Evolutionary conservation across 2,888 invertebrate species (phyloP), one percentile per base, ranked within the genome.

Genomic region (Eupithecia abbreviata): DNA sequence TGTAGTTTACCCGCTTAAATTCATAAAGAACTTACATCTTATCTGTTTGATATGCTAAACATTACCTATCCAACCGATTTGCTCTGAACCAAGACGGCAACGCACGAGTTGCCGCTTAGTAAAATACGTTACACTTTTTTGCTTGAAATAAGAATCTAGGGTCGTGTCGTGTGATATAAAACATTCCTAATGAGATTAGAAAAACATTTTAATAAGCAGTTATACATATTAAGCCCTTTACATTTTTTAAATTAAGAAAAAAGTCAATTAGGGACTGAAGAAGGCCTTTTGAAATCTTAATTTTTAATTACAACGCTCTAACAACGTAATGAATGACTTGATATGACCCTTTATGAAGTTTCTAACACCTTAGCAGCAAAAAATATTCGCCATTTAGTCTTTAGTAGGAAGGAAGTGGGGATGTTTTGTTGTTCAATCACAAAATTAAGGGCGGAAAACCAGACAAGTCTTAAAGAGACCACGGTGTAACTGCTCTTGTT

Each of bases 301-400:
- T 94, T 93, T 92, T 90, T 94, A 94, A 94, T 94, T 89, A 89
- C 83, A 84, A 81, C 82, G 80, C 83, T 80, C 82, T 80, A 84
- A 88, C 90, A 88, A 71, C 72, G 90, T 88, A 88, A 86, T 86
- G 87, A 89, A 89, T 87, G 74, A 82, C 81, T 85, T 85, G 78
- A 77, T 83, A 77, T 78, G 83, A 80, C 86, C 90, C 86, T 88
- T 91, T 90, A 92, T 90, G 89, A 91, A 85, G 82, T 83, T 84
- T 81, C 90, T 90, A 83, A 90, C 93, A 92, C 93, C 90, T 90
- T 88, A 85, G 79, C 82, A 85, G 87, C 85, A 88, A 91, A 92
- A 91, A 91, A 91, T 85, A 85, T 87, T 85, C 84, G 84, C 84
- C 79, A 81, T 30, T 30, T 30, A 82, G 82, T 81, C 78, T 81